Evolutionary conservation across 1,140 invertebrate genomes (phyloP), one percentile per base, ranked within the genome.

Genomic region (Calephelis virginiensis): DNA sequence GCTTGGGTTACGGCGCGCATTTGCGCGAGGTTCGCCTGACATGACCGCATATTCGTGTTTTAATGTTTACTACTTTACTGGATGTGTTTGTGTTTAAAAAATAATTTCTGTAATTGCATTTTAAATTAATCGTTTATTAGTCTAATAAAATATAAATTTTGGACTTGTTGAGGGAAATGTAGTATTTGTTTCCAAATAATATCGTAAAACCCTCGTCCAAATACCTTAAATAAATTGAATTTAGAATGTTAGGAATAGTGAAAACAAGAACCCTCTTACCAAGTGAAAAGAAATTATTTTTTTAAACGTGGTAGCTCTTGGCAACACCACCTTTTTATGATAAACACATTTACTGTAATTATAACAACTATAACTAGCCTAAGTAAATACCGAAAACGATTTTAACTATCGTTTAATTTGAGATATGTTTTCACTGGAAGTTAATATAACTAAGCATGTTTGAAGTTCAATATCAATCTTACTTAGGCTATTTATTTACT

Each of bases 1-100:
- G 86, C 86, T 89, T 90, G 84, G 86, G 88, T 88, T 88, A 81
- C 63, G 85, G 86, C 75, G 77, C 79, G 78, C 80, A 40, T 50
- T 37, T 43, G 74, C 81, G 80, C 79, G 70, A 66, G 56, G 69
- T 69, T 56, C 68, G 71, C 68, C 53, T 59, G 53, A 37, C 28
- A 59, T 37, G 2, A n/a, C 53, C 53, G 53, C 53, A 59, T 37
- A 37, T 59, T n/a, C 14, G 37, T 59, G 28, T 59, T 38, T 7
- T 12, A 12, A 5, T 43, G 10, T 46, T 60, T 47, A 43, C 48
- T 17, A 1, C 68, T 65, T 69, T 69, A 56, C 68, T 71, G 48
- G 66, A 71, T 65, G 70, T 17, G 17, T 65, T 64, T 46, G n/a
- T 62, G 66, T 68, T 60, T 46, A 63, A 59, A 46, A 37, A 63